These are phyloP conservation scores for Ernsta delagoae DNA, from an alignment of 2,888 invertebrate species.

Conservation along the genomic window DNA sequence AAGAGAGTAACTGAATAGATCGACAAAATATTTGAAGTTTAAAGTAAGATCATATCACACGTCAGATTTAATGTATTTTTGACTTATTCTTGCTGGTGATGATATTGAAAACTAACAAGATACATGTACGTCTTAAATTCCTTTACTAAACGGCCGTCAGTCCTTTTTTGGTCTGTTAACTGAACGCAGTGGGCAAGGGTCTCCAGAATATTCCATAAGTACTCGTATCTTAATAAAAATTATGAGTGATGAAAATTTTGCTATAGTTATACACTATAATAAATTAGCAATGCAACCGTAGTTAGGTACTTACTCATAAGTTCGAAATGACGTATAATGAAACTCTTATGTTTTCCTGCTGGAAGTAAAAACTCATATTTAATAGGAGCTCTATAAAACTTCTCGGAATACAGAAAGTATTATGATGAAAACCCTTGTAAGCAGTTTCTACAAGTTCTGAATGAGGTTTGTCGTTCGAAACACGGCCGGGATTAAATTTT, in stretches of 20 bases:
- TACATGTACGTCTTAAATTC: no score
- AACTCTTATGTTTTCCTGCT: background rate
- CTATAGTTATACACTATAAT: background rate
- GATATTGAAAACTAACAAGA: no score
- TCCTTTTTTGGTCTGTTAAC: no score
- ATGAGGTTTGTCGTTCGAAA: background rate
- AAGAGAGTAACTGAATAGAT: no score
- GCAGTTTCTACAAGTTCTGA: constrained; percentile 1
- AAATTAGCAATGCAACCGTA: background rate
- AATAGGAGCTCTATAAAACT: constrained; percentile 4
- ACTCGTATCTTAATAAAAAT: background rate
- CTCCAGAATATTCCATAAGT: background rate
- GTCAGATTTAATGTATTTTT: no score
- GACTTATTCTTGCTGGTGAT: no score
- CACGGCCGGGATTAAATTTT: background rate
- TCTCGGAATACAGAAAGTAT: background rate
- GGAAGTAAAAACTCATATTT: background rate
- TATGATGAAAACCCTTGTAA: background rate
- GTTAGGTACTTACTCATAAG: background rate
- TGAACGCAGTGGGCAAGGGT: no score
- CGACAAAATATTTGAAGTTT: no score
- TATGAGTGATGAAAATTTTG: background rate
- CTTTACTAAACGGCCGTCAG: no score
- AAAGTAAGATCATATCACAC: no score
- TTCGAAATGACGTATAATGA: constrained; percentile 5